These are phyloP conservation scores for Eupithecia abbreviata DNA, from an alignment of 2,888 invertebrate species.

Conservation along the genomic window DNA sequence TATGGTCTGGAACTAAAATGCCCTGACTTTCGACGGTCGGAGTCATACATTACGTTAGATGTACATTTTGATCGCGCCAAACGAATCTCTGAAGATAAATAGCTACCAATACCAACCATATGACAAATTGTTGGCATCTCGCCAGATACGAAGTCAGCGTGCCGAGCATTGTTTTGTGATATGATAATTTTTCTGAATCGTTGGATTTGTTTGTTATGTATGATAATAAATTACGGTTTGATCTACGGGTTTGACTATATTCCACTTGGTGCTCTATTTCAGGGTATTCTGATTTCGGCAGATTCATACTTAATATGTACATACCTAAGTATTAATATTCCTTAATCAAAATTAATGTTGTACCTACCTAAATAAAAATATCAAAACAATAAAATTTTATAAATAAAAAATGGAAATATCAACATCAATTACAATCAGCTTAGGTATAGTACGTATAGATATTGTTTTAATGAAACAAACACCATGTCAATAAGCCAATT, in stretches of 20 bases:
- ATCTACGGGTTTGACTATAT: background rate
- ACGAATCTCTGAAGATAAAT: constrained; percentile 9
- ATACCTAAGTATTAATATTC: no score
- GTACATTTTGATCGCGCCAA: constrained; percentile 2
- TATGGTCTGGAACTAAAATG: no score
- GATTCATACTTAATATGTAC: no score
- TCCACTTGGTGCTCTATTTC: background rate
- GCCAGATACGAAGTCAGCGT: background rate
- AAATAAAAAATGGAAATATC: no score
- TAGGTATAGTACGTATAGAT: no score
- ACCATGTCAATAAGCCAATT: no score
- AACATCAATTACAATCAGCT: no score
- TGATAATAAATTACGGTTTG: background rate
- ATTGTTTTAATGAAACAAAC: no score
- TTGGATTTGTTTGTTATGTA: background rate
- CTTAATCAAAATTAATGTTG: no score
- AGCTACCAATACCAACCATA: background rate
- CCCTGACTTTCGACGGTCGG: background rate
- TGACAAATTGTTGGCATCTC: background rate
- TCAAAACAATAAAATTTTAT: no score
- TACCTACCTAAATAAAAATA: no score
- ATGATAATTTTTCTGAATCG: background rate
- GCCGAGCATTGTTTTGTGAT: constrained; percentile 9
- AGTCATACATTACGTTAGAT: background rate
- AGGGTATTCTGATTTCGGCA: background rate